phyloP scores from a whole-genome alignment of 30 jellyfish, hydroid and myxozoan species.

The Hydra vulgaris region DNA sequence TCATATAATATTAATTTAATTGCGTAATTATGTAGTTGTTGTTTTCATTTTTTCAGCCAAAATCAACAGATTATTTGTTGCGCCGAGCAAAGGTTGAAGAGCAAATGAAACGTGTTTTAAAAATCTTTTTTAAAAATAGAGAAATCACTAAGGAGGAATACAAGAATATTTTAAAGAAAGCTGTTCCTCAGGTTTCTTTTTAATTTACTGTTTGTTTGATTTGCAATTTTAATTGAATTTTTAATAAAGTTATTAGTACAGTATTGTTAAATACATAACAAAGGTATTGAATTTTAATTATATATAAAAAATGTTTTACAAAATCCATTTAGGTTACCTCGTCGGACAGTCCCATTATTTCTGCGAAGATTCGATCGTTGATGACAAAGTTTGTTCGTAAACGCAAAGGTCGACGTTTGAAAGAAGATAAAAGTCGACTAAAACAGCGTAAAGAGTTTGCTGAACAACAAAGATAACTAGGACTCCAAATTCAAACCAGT shows the following conservation, averaged over 20 bases:
- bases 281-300: too few relatives aligned
- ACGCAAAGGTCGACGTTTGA: constrained; percentile 71
- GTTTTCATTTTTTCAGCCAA: constrained; percentile 30
- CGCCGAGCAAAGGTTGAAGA: constrained; percentile 92
- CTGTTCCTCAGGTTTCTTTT: constrained; percentile 82
- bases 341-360: constrained; percentile 82
- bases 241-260: too few relatives aligned
- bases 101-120: constrained; percentile 67
- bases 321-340: constrained; percentile 80
- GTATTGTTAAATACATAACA: too few relatives aligned
- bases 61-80: constrained; percentile 54
- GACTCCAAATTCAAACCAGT: neutral
- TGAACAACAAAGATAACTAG: constrained; percentile 23
- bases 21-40: neutral
- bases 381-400: constrained; percentile 83
- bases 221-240: too few relatives aligned
- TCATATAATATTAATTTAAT: too few relatives aligned
- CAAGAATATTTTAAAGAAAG: constrained; percentile 76
- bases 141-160: constrained; percentile 93
- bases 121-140: constrained; percentile 42
- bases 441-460: constrained; percentile 14
- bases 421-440: constrained; percentile 13
- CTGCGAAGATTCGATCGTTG: constrained; percentile 66
- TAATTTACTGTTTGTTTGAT: neutral
- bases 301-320: too few relatives aligned